Conservation (phyloP, 2,888 invertebrate species). For the Euclidia mi region DNA sequence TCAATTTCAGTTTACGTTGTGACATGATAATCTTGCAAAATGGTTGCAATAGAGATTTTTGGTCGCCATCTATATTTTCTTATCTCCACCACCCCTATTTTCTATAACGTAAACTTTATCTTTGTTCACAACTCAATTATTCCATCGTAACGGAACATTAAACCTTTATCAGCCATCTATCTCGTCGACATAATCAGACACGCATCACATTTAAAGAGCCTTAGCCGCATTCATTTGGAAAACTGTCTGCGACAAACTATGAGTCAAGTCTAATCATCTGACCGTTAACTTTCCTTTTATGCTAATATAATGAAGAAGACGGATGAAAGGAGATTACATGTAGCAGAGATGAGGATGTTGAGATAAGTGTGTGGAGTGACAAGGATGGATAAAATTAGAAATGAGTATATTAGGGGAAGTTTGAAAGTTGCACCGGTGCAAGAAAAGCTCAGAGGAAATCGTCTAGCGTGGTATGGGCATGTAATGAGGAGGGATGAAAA, state of each 20-base stretch:
- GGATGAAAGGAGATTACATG: no score
- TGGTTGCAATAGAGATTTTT: neutral
- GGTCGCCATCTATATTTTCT: neutral
- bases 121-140: conserved; percentile 17
- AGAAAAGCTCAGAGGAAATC: no score
- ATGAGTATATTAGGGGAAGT: no score
- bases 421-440: no score
- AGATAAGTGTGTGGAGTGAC: no score
- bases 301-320: conserved; percentile 74
- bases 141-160: conserved; percentile 4
- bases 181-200: conserved; percentile 21
- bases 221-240: conserved; percentile 39
- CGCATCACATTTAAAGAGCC: conserved; percentile 31
- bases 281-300: conserved; percentile 72
- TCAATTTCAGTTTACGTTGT: no score
- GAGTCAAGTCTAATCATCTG: conserved; percentile 57
- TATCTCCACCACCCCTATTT: neutral
- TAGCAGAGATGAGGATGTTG: no score
- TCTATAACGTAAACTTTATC: neutral
- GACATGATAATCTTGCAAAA: no score
- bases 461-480: no score
- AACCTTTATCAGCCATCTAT: conserved; percentile 9
- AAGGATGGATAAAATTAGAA: no score
- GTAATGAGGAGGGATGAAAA: no score
- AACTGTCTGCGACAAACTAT: conserved; percentile 49